Evolutionary conservation across 1,140 invertebrate genomes (phyloP).

Genomic region (Trypoxylus dichotomus): DNA sequence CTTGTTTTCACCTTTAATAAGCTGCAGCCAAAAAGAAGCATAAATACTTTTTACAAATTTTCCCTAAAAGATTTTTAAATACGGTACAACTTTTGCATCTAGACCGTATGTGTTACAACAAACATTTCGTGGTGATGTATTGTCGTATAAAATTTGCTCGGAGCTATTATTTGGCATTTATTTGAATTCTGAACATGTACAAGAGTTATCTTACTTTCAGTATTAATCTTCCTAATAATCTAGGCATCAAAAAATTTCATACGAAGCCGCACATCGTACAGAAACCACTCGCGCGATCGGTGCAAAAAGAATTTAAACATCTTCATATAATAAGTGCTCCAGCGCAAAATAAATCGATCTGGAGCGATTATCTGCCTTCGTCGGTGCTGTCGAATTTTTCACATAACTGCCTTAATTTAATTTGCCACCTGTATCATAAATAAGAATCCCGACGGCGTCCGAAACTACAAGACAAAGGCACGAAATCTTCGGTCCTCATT

Average conservation of each 20-base stretch:
- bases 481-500: conserved; percentile 10
- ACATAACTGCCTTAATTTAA: conserved; percentile 29
- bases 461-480: conserved; percentile 18
- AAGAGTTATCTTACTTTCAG: background rate
- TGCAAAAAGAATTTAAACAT: background rate
- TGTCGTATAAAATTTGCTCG: no score
- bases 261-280: background rate
- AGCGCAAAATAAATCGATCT: conserved; percentile 16
- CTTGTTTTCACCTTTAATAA: no score
- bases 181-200: background rate
- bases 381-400: conserved; percentile 11
- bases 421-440: conserved; percentile 30
- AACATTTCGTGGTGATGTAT: no score
- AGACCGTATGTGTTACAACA: no score
- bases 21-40: no score
- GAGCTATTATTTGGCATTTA: no score
- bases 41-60: no score
- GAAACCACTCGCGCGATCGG: background rate
- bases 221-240: background rate
- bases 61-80: no score
- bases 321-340: conserved; percentile 13
- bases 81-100: no score
- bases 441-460: background rate
- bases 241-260: background rate
- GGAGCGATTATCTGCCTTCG: conserved; percentile 6